Evolutionary conservation across 2,888 invertebrate species (phyloP), one percentile per base, ranked within the genome.

Genomic region (Periphyllus acericola): DNA sequence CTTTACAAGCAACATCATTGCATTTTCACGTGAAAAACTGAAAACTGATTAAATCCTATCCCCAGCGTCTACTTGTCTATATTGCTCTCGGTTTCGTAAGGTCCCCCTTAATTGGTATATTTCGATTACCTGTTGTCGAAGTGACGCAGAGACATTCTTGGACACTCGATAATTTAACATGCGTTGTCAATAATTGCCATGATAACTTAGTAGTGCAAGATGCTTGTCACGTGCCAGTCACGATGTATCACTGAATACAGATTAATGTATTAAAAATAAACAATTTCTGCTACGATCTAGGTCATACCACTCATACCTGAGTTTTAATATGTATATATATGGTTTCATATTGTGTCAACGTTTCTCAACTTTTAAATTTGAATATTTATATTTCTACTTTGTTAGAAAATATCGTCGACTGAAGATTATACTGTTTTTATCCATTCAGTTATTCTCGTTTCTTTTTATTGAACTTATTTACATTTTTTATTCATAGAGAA

Each of bases 301-400:
- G 76, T 76, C 76, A 76, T 76, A 74, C 36, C 25, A 14, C 40
- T 46, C 46, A 11, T 46, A 6, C 25, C 21, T 25, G 25, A 46
- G 29, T 75, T 75, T 40, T 76, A 46, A 76, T 46, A 46, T 76
- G 14, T 36, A n/a, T 40, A 40, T 52, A 17, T 79, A 60, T 34
- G 79, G 80, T 80, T 40, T 80, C 66, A 66, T 36, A 80, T 80
- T 19, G 19, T 36, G 25, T 80, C 36, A n/a, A 66, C 66, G 66
- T n/a, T 76, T 46, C 3, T 46, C 6, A 76, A 19, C 29, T 71
- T 71, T 71, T 17, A 29, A 17, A 32, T 60, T 60, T 46, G 46
- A 46, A 14, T 46, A 46, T 60, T 21, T 60, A 25, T 68, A 68
- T 68, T 68, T n/a, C 29, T 29, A n/a, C 29, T 21, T 1, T 9